Evolutionary conservation across 2,797 vertebrate species (phyloP).

Genomic region (Sebastes steindachneri): DNA sequence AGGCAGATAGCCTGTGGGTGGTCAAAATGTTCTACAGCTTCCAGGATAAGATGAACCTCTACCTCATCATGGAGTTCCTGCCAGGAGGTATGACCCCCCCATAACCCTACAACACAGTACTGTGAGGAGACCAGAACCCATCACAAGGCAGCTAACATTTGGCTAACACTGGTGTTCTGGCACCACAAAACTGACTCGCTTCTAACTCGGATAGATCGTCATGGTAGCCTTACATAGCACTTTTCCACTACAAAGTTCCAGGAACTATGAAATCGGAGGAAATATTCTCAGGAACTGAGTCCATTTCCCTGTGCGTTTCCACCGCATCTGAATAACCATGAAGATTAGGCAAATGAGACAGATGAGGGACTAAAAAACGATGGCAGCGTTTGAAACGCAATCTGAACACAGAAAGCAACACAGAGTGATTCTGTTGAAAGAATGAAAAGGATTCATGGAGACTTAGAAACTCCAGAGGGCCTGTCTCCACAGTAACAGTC

Average conservation of each 20-base stretch:
- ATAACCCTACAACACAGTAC: neutral
- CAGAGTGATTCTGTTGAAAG: neutral
- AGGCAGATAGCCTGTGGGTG: slow-evolving; percentile 98
- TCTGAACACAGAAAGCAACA: neutral
- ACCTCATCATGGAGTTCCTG: slow-evolving; percentile 99
- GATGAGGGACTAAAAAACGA: neutral
- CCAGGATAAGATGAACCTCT: slow-evolving; percentile 99
- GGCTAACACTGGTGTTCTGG: neutral
- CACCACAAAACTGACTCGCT: neutral
- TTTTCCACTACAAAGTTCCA: neutral
- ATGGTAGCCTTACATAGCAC: neutral
- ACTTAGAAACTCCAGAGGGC: neutral
- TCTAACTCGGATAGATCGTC: neutral
- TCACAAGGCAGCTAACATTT: neutral
- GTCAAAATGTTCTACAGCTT: slow-evolving; percentile 99
- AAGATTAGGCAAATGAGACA: neutral
- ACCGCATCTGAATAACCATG: no score
- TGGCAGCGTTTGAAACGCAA: neutral
- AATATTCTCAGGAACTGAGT: neutral
- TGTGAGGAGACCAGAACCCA: neutral
- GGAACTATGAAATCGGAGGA: neutral
- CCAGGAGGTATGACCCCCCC: slow-evolving; percentile 88
- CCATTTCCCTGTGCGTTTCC: no score
- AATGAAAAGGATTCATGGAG: neutral
- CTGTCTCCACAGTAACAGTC: neutral